Conservation (phyloP, 2,888 invertebrate genomes). For the Sussaba pulchella region DNA sequence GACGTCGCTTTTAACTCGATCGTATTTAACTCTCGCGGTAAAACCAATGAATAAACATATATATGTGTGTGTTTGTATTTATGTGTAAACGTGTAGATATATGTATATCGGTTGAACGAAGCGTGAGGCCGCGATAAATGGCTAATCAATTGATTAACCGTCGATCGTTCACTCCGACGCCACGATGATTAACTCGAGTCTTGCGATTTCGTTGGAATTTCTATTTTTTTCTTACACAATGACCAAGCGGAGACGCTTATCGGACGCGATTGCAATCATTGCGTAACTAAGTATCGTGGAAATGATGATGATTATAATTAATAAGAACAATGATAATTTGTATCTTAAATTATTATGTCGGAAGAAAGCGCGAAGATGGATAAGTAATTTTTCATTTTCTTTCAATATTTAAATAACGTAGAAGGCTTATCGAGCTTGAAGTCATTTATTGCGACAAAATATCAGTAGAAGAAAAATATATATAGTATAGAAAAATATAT, state of each 20-base stretch:
- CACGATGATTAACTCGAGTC: constrained; percentile 29
- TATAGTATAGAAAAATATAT: too few species aligned
- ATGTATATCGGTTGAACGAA: constrained; percentile 16
- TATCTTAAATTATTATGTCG: constrained; percentile 18
- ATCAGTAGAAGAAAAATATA: too few species aligned
- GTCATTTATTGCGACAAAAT: too few species aligned
- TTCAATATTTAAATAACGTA: too few species aligned
- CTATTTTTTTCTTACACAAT: too few species aligned
- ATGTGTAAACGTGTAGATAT: background rate
- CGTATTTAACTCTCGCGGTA: constrained; percentile 27
- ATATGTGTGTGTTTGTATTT: background rate
- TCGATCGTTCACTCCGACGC: constrained; percentile 25
- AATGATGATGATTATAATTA: too few species aligned
- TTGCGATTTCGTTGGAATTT: constrained; percentile 20
- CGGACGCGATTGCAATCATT: too few species aligned
- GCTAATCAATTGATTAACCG: constrained; percentile 55
- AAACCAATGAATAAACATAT: background rate
- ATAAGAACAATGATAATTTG: too few species aligned
- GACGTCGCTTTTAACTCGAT: constrained; percentile 47
- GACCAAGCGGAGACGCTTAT: too few species aligned
- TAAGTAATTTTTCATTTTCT: background rate
- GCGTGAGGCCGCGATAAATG: constrained; percentile 45
- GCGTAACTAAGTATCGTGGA: too few species aligned
- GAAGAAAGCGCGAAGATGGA: background rate
- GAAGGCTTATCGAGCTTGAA: too few species aligned